Base-by-base conservation (phyloP, 2,113 vertebrate species). In the Hylia prasina region DNA sequence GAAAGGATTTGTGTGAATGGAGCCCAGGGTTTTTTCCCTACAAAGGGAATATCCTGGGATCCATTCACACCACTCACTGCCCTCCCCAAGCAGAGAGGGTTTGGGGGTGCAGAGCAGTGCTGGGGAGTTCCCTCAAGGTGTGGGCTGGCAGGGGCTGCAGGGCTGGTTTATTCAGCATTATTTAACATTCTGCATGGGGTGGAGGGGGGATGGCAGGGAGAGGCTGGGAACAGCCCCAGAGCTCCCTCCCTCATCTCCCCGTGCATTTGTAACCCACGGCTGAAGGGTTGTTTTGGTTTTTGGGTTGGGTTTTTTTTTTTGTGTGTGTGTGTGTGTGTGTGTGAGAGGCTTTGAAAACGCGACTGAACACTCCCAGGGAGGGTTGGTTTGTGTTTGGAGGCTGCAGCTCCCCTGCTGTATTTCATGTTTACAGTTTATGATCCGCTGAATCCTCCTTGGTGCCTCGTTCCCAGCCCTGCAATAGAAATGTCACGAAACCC, bases 371-470 rank as follows among this genome's bases (percentile, higher is more conserved):
- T 91, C 80, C 3, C 42, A 82, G 48, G 64, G 83, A 93, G 47
- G 75, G 33, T 13, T 89, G 90, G 12, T 93, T 37, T 95, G 82
- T 92, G 93, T 91, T 94, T 48, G 12, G 45, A 92, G 96, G 91
- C 92, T 56, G 68, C 84, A 53, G 84, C 64, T 92, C 81, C 77
- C 94, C 92, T 96, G 94, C 94, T 94, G 91, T 40, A 94, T 89
- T 82, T 89, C 72, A 42, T 90, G 80, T 93, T 93, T 90, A 7
- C 87, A 90, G 60, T 89, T 94, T 42, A 58, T 84, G 61, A 87
- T 87, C 37, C 22, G 3, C 94, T 16, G 72, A 82, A 79, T 61
- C 72, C 80, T 60, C 94, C 2, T n/a, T n/a, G 30, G 76, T 79
- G 89, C 71, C 82, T 93, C 15, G 68, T 70, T 92, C 89, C 84